Conservation (phyloP, 2,113 vertebrate genomes). For the Hypanus sabinus region DNA sequence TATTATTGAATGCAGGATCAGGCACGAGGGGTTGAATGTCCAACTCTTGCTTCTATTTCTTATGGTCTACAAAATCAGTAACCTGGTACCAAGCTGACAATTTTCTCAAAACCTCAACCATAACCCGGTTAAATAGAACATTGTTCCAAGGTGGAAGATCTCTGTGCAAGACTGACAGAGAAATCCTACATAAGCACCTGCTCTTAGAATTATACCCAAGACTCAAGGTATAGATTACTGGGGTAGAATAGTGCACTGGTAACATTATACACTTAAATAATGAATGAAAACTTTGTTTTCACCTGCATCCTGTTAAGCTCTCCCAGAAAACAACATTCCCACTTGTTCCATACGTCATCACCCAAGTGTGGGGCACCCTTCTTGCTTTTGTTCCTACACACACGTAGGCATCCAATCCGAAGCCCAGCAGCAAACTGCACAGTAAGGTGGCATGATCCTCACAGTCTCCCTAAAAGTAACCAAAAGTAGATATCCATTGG, state of each 20-base stretch:
- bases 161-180: background rate
- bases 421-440: constrained; percentile 89
- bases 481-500: background rate
- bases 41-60: background rate
- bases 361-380: constrained; percentile 80
- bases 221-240: too few species aligned
- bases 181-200: background rate
- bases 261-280: background rate
- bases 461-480: constrained; percentile 76
- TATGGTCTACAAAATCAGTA: background rate
- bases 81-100: background rate
- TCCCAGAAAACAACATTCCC: constrained; percentile 89
- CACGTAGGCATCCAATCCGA: constrained; percentile 88
- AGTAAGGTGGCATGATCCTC: constrained; percentile 90
- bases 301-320: constrained; percentile 89
- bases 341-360: constrained; percentile 82
- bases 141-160: background rate
- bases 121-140: background rate
- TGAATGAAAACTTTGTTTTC: constrained; percentile 40
- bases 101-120: background rate
- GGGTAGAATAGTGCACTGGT: background rate
- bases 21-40: too few species aligned
- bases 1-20: too few species aligned
- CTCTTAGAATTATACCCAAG: background rate
- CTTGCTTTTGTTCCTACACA: constrained; percentile 91